Percentiles rank a stretch among this genome's conserved stretches.
phyloP scores from a whole-genome alignment of 2,797 vertebrate species.

The Hafferia zeledoni region DNA sequence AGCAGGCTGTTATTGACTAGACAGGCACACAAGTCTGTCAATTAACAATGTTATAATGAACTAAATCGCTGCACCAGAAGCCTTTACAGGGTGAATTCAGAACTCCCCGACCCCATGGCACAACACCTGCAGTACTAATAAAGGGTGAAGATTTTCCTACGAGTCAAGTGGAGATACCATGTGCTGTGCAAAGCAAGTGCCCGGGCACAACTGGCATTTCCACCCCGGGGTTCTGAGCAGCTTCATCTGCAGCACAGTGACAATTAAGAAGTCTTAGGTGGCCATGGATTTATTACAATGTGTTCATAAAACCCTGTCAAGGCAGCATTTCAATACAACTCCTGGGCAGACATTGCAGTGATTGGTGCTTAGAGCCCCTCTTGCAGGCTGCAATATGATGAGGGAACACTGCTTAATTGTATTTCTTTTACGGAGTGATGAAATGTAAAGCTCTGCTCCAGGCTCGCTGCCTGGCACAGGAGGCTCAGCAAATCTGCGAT shows the following conservation, averaged over 20 bases:
- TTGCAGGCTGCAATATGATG: slow-evolving; percentile 13
- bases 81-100: slow-evolving; percentile 14
- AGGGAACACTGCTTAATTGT: slow-evolving; percentile 49
- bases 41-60: slow-evolving; percentile 57
- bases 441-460: slow-evolving; percentile 49
- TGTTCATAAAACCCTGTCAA: slow-evolving; percentile 33
- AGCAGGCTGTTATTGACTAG: slow-evolving; percentile 63
- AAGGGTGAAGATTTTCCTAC: neutral
- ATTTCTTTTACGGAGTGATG: slow-evolving; percentile 55
- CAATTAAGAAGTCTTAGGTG: slow-evolving; percentile 5
- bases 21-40: slow-evolving; percentile 51
- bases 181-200: neutral
- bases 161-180: neutral
- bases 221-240: neutral
- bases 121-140: slow-evolving; percentile 21
- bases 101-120: slow-evolving; percentile 21
- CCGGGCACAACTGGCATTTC: neutral
- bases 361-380: slow-evolving; percentile 14
- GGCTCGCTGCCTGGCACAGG: slow-evolving; percentile 6
- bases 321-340: neutral
- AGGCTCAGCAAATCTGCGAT: slow-evolving; percentile 58
- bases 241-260: neutral
- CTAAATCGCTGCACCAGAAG: slow-evolving; percentile 16
- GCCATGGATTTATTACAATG: neutral
- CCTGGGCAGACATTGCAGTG: neutral